These are phyloP conservation scores for Pogonognathellus flavescens DNA, from an alignment of 1,140 invertebrate genomes.

Conservation along the genomic window DNA sequence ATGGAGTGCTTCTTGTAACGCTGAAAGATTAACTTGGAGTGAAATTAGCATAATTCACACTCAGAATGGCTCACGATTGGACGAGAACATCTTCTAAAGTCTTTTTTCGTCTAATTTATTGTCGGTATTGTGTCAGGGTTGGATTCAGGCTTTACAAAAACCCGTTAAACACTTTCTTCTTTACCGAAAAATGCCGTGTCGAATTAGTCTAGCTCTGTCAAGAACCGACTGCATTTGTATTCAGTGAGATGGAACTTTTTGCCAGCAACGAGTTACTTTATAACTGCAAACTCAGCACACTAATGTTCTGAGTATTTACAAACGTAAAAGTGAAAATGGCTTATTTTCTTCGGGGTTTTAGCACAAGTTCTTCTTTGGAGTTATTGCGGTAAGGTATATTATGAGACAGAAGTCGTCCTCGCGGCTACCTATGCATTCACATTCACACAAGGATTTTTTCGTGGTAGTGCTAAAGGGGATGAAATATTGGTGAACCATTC, in stretches of 20 bases:
- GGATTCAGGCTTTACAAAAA: conserved; percentile 17
- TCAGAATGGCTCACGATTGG: not conserved
- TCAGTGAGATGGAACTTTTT: not conserved
- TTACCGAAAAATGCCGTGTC: conserved; percentile 4
- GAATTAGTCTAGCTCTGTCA: conserved; percentile 41
- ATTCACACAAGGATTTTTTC: not conserved
- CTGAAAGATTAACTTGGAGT: conserved; percentile 24
- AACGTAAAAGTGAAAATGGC: not conserved
- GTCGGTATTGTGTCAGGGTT: conserved; percentile 40
- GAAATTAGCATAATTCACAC: conserved; percentile 39
- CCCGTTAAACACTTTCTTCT: conserved; percentile 19
- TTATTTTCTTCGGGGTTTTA: too few species aligned
- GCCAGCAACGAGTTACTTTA: not conserved
- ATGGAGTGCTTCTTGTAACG: not conserved
- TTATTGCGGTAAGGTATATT: not conserved
- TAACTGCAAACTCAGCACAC: not conserved
- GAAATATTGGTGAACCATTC: conserved; percentile 15
- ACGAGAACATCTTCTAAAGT: conserved; percentile 6
- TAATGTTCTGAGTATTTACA: not conserved
- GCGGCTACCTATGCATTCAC: not conserved
- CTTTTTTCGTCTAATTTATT: conserved; percentile 31
- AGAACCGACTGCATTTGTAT: conserved; percentile 30
- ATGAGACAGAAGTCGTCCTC: not conserved
- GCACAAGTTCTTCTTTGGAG: too few species aligned
- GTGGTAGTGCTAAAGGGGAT: conserved; percentile 6